Evolutionary conservation across 2,113 vertebrate genomes (phyloP).

Genomic region (Notothenia rossii): DNA sequence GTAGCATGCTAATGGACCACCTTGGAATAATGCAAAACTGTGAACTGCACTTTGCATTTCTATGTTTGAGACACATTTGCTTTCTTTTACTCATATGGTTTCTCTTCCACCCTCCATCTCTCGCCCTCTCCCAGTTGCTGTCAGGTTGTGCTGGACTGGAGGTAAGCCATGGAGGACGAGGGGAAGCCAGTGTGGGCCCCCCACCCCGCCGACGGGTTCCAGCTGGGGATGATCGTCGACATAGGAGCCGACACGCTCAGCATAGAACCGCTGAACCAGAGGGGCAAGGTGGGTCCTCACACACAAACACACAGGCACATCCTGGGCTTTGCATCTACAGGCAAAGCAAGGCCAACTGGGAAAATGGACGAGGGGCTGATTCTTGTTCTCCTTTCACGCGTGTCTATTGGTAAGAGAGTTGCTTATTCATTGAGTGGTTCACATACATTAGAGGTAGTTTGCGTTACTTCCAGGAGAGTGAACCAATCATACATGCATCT

Average conservation of each 20-base stretch:
- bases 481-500: background rate
- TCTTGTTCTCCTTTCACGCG: background rate
- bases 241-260: slow-evolving; percentile 94
- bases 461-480: background rate
- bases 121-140: slow-evolving; percentile 54
- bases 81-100: background rate
- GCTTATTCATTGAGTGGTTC: background rate
- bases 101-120: background rate
- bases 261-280: slow-evolving; percentile 92
- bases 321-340: background rate
- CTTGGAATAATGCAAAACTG: slow-evolving; percentile 41
- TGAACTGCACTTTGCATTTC: slow-evolving; percentile 46
- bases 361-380: slow-evolving; percentile 80
- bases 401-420: background rate
- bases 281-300: slow-evolving; percentile 90
- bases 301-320: background rate
- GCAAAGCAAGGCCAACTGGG: slow-evolving; percentile 53
- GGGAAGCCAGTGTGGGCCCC: slow-evolving; percentile 98
- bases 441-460: background rate
- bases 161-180: slow-evolving; percentile 92
- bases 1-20: background rate
- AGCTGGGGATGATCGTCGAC: slow-evolving; percentile 96
- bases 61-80: background rate
- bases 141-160: slow-evolving; percentile 61
- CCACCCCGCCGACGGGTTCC: slow-evolving; percentile 96